Percentiles rank a stretch among this genome's conserved stretches.
Evolutionary conservation across 2,113 vertebrate genomes (phyloP).

Genomic region (Connochaetes taurinus): DNA sequence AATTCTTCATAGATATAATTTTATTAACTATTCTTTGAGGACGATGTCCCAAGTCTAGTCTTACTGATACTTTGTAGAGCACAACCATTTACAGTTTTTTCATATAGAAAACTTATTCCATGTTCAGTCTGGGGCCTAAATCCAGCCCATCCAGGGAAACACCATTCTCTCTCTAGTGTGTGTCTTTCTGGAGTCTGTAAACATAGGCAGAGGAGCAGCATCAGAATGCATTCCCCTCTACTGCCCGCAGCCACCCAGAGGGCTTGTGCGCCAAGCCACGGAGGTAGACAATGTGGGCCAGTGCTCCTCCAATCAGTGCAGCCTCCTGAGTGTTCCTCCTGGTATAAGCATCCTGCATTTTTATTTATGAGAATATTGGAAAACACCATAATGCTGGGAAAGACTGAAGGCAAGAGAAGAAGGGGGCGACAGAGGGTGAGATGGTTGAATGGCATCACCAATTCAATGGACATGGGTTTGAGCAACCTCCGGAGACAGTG

Average conservation of each 20-base stretch:
- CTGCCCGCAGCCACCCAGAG: background rate
- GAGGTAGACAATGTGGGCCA: background rate
- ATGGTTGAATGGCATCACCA: background rate
- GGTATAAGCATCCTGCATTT: background rate
- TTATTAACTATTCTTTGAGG: background rate
- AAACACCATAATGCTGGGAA: background rate
- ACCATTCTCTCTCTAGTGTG: no score
- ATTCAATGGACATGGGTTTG: background rate
- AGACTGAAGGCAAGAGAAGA: background rate
- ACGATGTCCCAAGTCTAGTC: background rate
- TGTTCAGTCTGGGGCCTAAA: background rate
- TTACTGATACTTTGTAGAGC: background rate
- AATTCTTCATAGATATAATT: background rate
- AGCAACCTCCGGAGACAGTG: background rate
- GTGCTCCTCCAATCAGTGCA: background rate
- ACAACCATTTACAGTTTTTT: background rate
- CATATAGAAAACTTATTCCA: background rate
- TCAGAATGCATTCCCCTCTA: no score
- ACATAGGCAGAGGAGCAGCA: background rate
- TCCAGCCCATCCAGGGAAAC: background rate
- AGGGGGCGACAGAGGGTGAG: background rate
- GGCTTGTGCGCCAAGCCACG: background rate
- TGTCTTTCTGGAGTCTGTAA: background rate
- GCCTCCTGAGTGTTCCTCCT: background rate
- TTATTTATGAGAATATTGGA: background rate